phyloP scores from a whole-genome alignment of 1,140 invertebrate species.

The Charaxes varanes region DNA sequence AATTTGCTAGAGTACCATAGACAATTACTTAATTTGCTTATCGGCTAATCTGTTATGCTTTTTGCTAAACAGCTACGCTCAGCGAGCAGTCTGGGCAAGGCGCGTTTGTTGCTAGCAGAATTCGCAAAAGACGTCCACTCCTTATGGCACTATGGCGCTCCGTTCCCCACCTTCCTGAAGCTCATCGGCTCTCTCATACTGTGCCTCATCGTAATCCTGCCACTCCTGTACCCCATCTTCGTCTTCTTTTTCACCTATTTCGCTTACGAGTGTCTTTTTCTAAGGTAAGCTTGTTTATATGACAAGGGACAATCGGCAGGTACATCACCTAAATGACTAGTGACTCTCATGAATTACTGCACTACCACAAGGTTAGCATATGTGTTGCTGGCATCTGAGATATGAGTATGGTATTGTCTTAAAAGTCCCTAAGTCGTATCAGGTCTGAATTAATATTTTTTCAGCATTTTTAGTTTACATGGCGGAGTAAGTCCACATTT shows the following conservation, averaged over 20 bases:
- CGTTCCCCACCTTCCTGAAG: constrained; percentile 65
- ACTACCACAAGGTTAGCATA: too few relatives aligned
- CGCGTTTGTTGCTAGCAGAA: constrained; percentile 34
- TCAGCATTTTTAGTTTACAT: too few relatives aligned
- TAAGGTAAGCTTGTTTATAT: too few relatives aligned
- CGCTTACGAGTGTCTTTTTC: constrained; percentile 45
- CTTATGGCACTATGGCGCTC: constrained; percentile 58
- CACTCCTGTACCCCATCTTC: constrained; percentile 55
- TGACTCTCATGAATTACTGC: too few relatives aligned
- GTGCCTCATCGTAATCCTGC: constrained; percentile 46
- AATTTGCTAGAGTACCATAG: too few relatives aligned
- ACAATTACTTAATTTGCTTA: too few relatives aligned
- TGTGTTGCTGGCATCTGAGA: too few relatives aligned
- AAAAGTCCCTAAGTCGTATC: too few relatives aligned
- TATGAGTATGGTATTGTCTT: too few relatives aligned
- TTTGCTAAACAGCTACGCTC: constrained; percentile 40
- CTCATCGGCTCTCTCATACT: constrained; percentile 53
- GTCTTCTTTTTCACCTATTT: constrained; percentile 45
- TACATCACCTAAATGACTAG: constrained; percentile 1
- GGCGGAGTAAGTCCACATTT: too few relatives aligned
- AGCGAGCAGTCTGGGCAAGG: constrained; percentile 36
- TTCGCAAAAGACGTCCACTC: constrained; percentile 44
- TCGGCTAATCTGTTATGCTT: constrained; percentile 9
- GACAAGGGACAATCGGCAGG: too few relatives aligned
- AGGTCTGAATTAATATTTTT: too few relatives aligned